phyloP scores from a whole-genome alignment of 2,888 invertebrate genomes.

The Lumbricus terrestris region DNA sequence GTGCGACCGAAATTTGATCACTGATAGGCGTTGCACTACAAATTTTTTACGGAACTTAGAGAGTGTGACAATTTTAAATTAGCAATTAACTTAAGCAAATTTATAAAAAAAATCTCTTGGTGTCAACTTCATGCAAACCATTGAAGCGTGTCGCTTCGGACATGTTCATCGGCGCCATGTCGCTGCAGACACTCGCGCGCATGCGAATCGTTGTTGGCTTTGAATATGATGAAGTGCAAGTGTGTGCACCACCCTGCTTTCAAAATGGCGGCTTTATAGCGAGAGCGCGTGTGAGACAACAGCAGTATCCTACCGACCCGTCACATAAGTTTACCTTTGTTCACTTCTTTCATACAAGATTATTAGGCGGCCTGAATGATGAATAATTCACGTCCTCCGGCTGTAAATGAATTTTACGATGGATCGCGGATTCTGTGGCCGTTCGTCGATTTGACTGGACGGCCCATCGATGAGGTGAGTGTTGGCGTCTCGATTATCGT shows the following conservation, averaged over 20 bases:
- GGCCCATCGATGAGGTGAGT: slow-evolving; percentile 19
- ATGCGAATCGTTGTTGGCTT: neutral
- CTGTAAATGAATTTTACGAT: slow-evolving; percentile 21
- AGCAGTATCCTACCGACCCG: neutral
- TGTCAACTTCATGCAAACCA: no score
- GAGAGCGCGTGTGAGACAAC: neutral
- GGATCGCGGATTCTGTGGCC: slow-evolving; percentile 13
- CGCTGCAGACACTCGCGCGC: neutral
- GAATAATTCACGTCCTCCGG: slow-evolving; percentile 3
- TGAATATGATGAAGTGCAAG: neutral
- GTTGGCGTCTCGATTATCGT: neutral
- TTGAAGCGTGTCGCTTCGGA: neutral
- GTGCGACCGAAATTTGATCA: no score
- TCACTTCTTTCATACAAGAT: neutral
- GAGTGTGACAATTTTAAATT: no score
- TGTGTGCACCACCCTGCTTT: no score
- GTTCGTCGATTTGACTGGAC: neutral
- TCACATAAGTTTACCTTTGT: neutral
- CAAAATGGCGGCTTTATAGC: neutral
- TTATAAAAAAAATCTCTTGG: no score
- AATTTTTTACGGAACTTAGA: no score
- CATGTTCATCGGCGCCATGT: neutral
- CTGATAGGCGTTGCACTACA: no score
- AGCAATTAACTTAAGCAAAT: no score
- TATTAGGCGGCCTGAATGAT: neutral